Evolutionary conservation across 2,113 vertebrate species (phyloP), one percentile per base, ranked within the genome.

Genomic region (Psittacus erithacus): DNA sequence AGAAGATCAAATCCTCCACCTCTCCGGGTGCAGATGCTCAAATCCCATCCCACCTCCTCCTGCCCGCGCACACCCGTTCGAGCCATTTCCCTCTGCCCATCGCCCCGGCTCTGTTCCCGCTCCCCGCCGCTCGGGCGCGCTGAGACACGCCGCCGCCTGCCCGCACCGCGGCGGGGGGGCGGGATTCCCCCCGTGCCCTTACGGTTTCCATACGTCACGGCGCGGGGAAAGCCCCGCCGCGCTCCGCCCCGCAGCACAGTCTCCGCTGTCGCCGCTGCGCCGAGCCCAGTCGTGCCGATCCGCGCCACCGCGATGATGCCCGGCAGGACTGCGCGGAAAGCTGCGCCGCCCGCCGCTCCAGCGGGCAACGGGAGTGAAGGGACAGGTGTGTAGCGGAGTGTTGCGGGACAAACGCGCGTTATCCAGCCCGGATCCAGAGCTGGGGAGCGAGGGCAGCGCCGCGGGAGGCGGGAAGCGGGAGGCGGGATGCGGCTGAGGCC

Each of bases 291-390:
- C 25, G 38, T 11, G 4, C 49, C 23, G 1, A 5, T 6, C 70
- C 43, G 15, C 8, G 4, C 10, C 10, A 31, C 16, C 24, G 60
- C 43, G 17, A 93, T 84, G 93, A 95, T 98, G 97, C 95, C 97
- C 0, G 84, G 81, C n/a, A 93, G 44, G 91, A 85, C 67, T 19
- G 46, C 47, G 74, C 96, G 96, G 31, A 97, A 84, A 53, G 5
- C 31, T 20, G 28, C 86, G 19, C 80, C 39, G 5, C 50, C 78
- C 65, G 28, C 83, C 0, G 44, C 86, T 50, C 53, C 91, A 22
- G 13, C 91, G 90, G 94, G 96, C 94, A 88, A 46, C 5, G 41
- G 18, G 18, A 11, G 14, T 6, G 47, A 50, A 33, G 55, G 19
- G 13, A 14, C 20, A 59, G 55, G 55, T n/a, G 13, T 2, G 55